These are phyloP conservation scores for Venusia cambrica DNA, from an alignment of 2,888 invertebrate species.

Conservation along the genomic window DNA sequence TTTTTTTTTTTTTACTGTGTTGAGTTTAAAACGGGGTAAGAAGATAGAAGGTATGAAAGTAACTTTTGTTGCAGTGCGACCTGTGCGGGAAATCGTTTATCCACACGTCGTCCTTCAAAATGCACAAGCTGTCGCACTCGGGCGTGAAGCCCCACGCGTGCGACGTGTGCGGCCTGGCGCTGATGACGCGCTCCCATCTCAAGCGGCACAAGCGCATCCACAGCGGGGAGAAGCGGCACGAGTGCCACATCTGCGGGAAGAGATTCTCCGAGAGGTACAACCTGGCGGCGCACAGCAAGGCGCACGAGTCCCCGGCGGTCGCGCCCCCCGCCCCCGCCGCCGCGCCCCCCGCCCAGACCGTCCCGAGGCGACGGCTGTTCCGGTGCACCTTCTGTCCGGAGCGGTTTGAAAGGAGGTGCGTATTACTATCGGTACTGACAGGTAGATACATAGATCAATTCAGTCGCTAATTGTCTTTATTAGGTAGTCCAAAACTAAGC, in stretches of 20 bases:
- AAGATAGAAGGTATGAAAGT: no score
- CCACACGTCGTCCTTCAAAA: constrained; percentile 86
- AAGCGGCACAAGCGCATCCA: constrained; percentile 85
- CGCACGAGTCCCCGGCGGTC: constrained; percentile 48
- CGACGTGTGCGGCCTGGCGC: constrained; percentile 80
- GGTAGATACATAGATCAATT: no score
- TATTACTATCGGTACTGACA: no score
- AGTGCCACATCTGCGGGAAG: constrained; percentile 80
- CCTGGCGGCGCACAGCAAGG: constrained; percentile 68
- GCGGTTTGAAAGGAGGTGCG: constrained; percentile 62
- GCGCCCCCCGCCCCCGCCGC: constrained; percentile 20
- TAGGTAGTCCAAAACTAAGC: no score
- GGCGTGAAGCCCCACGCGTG: constrained; percentile 83
- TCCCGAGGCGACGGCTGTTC: constrained; percentile 56
- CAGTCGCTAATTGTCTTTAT: no score
- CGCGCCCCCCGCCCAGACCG: constrained; percentile 27
- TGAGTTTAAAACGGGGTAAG: no score
- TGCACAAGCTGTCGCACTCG: constrained; percentile 84
- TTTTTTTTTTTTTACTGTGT: no score
- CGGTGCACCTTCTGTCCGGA: constrained; percentile 70
- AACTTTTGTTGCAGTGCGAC: constrained; percentile 69
- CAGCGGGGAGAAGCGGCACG: constrained; percentile 82
- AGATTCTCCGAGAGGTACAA: constrained; percentile 82
- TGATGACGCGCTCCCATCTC: constrained; percentile 84
- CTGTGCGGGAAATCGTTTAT: constrained; percentile 84